These are phyloP conservation scores for Vanessa atalanta DNA, from an alignment of 1,140 invertebrate species.

Conservation along the genomic window DNA sequence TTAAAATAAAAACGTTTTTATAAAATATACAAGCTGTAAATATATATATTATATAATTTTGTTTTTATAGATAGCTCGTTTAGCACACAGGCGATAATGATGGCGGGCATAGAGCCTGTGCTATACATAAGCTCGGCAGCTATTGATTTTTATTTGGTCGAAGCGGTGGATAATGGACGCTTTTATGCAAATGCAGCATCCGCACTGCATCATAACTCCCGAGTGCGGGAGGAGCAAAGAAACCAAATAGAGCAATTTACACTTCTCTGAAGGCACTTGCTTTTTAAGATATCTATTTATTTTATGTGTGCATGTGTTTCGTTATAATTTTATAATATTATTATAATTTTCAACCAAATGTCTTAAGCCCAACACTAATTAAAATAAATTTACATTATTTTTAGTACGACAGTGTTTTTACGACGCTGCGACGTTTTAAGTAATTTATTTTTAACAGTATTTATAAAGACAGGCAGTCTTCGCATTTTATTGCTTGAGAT, in stretches of 20 bases:
- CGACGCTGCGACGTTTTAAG: too few species aligned
- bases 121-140: constrained; percentile 17
- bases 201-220: constrained; percentile 29
- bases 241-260: constrained; percentile 18
- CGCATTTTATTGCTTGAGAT: background rate
- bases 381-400: too few species aligned
- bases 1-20: background rate
- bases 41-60: background rate
- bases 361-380: too few species aligned
- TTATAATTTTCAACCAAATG: too few species aligned
- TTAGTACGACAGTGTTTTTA: too few species aligned
- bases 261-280: background rate
- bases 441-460: background rate
- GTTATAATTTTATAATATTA: too few species aligned
- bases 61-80: background rate
- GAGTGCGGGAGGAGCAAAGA: constrained; percentile 22
- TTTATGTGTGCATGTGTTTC: background rate
- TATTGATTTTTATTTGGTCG: constrained; percentile 25
- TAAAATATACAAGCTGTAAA: background rate
- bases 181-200: constrained; percentile 27
- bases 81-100: constrained; percentile 8
- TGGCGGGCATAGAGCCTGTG: constrained; percentile 1
- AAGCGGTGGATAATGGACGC: constrained; percentile 26
- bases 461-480: background rate
- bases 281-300: background rate